A percentile compares a stretch with the other conserved stretches of the same genome.
Evolutionary conservation across 2,113 vertebrate genomes (phyloP).

Genomic region (Cheilinus undulatus): DNA sequence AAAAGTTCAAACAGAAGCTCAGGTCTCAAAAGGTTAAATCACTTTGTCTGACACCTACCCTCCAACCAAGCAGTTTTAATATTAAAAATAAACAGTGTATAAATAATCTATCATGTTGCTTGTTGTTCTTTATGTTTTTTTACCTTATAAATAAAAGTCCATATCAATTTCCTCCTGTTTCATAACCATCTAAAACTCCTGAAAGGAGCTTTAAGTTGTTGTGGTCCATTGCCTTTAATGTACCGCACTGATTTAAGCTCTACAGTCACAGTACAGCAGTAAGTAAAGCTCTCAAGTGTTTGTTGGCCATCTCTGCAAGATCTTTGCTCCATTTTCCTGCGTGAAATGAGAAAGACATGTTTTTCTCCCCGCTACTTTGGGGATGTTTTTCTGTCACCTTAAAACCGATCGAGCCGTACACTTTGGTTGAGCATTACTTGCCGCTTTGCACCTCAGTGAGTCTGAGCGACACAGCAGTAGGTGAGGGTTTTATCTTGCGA

Average conservation of each 20-base stretch:
- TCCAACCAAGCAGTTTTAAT: too few species aligned
- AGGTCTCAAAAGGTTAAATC: too few species aligned
- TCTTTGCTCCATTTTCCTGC: constrained; percentile 31
- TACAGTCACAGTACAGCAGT: background rate
- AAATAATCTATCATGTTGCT: too few species aligned
- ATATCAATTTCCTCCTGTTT: background rate
- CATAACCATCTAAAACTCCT: background rate
- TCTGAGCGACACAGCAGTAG: constrained; percentile 61
- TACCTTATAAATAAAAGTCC: too few species aligned
- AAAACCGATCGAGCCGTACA: constrained; percentile 27
- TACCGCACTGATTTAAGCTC: background rate
- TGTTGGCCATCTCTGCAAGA: background rate
- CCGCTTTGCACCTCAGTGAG: constrained; percentile 60
- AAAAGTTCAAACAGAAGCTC: too few species aligned
- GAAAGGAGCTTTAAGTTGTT: background rate
- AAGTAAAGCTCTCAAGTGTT: constrained; percentile 4
- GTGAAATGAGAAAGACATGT: constrained; percentile 41
- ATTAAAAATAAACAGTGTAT: too few species aligned
- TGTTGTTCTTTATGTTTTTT: too few species aligned
- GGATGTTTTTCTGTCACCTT: constrained; percentile 33
- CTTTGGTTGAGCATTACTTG: constrained; percentile 61
- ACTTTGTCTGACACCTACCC: too few species aligned
- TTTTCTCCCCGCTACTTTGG: constrained; percentile 30
- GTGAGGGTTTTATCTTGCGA: constrained; percentile 61
- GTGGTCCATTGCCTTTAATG: background rate